phyloP scores from a whole-genome alignment of 2,888 invertebrate genomes.

The Nudaria mundana region DNA sequence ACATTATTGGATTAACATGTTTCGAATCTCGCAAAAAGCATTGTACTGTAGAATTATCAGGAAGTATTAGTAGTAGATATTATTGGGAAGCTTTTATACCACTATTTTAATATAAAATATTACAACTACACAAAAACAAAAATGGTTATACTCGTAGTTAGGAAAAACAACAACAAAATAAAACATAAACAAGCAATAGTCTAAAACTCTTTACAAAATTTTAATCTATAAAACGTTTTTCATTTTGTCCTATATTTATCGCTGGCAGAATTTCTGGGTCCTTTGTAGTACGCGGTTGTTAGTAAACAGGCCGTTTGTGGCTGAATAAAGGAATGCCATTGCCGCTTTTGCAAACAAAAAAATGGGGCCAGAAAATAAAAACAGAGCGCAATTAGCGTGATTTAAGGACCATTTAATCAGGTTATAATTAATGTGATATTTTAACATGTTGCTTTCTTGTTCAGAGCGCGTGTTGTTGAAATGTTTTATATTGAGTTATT shows the following conservation, averaged over 20 bases:
- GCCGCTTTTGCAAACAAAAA: constrained; percentile 47
- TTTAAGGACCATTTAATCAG: constrained; percentile 78
- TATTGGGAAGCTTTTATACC: too few species aligned
- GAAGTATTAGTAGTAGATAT: too few species aligned
- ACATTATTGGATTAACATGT: too few species aligned
- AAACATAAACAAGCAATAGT: constrained; percentile 14
- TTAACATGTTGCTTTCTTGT: constrained; percentile 46
- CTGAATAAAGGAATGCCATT: constrained; percentile 78
- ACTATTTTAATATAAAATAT: too few species aligned
- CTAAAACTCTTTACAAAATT: constrained; percentile 22
- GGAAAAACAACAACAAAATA: too few species aligned
- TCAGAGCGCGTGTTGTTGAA: constrained; percentile 27
- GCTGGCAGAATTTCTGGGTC: constrained; percentile 71
- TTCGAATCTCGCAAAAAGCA: too few species aligned
- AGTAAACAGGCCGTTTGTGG: constrained; percentile 72
- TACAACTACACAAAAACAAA: too few species aligned
- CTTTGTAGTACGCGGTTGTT: constrained; percentile 68
- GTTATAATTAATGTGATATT: constrained; percentile 72
- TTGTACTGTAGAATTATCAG: too few species aligned
- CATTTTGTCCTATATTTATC: constrained; percentile 58
- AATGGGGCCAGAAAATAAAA: constrained; percentile 70
- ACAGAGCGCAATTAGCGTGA: constrained; percentile 78
- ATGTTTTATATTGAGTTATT: constrained; percentile 19
- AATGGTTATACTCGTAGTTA: too few species aligned
- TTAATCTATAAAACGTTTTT: constrained; percentile 32